Base-by-base conservation (phyloP, 1,140 invertebrate species). In the Pseudoatta argentina region DNA sequence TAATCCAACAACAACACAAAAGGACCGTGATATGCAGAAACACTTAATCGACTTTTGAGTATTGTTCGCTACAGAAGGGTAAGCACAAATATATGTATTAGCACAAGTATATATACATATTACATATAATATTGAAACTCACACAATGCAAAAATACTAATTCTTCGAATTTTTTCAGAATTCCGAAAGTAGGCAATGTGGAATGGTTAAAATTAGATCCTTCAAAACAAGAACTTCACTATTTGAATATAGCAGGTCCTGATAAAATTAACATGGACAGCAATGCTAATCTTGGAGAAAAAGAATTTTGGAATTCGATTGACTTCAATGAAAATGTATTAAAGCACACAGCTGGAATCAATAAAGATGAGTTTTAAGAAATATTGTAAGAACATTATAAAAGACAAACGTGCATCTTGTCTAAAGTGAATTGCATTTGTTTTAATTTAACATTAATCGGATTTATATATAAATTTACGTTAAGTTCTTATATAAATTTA, bases 251-350 rank as follows among this genome's bases (percentile, higher is more conserved):
- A 61, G 83, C 88, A 24, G 94, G 94, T 14, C 95, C 96, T 1
- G 92, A 93, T 12, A 92, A 95, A 10, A 91, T 95, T 59, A 73
- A 88, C 48, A 95, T 96, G 93, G 94, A 95, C 55, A 89, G 90
- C 14, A 94, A 90, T 78, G 77, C 90, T 1, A 96, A 96, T 89
- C 94, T 96, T 67, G 95, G 95, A 3, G 92, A 96, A 0, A 95
- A 94, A 75, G 87, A 95, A 10, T 96, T 97, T 90, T 97, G 96
- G 96, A 94, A 95, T 79, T 94, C 92, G 18, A 95, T 97, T 4
- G 92, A 95, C 3, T 96, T 97, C 59, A 93, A 95, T 14, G 96
- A 97, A 91, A 96, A 96, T 91, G 86, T 86, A 69, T 57, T 81
- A 12, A 34, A 24, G 0, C 30, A 16, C 27, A n/a, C 34, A 44